Evolutionary conservation across 2,797 vertebrate species (phyloP), one percentile per base, ranked within the genome.

Genomic region (Xenops minutus): DNA sequence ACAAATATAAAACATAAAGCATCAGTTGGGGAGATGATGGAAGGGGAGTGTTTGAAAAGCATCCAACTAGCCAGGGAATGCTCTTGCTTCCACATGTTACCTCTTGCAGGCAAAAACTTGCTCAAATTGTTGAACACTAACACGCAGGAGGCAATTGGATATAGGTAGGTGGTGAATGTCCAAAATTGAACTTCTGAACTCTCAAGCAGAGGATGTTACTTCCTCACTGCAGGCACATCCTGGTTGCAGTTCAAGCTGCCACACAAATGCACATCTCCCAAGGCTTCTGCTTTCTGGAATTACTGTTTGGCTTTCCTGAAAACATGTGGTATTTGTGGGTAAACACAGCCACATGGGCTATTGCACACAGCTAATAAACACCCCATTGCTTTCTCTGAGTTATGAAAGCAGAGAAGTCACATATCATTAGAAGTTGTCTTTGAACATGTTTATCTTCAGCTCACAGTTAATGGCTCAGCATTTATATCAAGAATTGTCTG

Each of bases 371-470:
- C 51, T 86, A 61, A 92, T 81, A 88, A 95, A 93, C 17, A 71
- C 21, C 58, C 84, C 13, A 5, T 12, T 88, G 82, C 82, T 92
- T 80, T 81, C 32, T 49, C 61, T 54, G 80, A 88, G 72, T 78
- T 86, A 75, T 36, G 83, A 92, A 95, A 64, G 76, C 79, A 56
- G 26, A 78, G 48, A 88, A 93, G 89, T 80, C 85, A 94, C 81
- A 93, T 92, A 94, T 61, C 87, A 79, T 77, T 85, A 85, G 55
- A 67, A 88, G 44, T 37, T 3, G 1, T 77, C 87, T 87, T 82
- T 67, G 49, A 92, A 91, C 7, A 3, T 63, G 83, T 96, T 93
- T 92, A 85, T 93, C 91, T 83, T 64, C 82, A 85, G 68, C 62
- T 94, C 69, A 63, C 34, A 83, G 75, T 56, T 85, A 95, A 76